Base-by-base conservation (phyloP, 2,797 vertebrate species). In the Sebastiscus albofasciatus region DNA sequence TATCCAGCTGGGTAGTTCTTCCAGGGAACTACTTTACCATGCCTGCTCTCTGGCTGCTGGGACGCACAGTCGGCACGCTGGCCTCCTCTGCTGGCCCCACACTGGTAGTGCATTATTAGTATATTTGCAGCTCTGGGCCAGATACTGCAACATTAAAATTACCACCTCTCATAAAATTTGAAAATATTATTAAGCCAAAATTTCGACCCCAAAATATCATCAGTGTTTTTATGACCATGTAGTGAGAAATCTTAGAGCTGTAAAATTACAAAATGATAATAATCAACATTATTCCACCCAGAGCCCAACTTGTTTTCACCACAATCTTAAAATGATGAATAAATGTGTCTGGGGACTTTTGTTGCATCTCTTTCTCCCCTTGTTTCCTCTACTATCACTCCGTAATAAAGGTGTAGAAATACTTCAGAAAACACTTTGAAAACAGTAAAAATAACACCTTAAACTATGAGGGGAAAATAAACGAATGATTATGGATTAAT, bases 21-120 rank as follows among this genome's bases (percentile, higher is more conserved):
- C 27, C 39, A 76, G 8, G 27, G 26, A 82, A 36, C n/a, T 1
- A 4, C 6, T 31, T 20, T 2, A 56, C 4, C 34, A 56, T 31
- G 33, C 13, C 22, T 39, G 9, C 26, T 22, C 2, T 31, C 9
- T 27, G 14, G 31, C 34, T 26, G 39, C 22, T 59, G 24, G 6
- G 22, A 52, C 3, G 34, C 8, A 22, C 22, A 26, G 4, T 8
- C 31, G 16, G 8, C 39, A 16, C 54, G 58, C n/a, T 34, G 24
- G 31, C 90, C 2, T 16, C 89, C 79, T 78, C 91, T 90, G 86
- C 66, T 92, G 90, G 83, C 12, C 13, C 59, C 2, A 75, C 2
- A 20, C 24, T 14, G 26, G 24, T 26, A 85, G 7, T 88, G 67
- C 77, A 81, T 9, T 4, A 33, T 58, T 14, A 46, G 12, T 24